phyloP scores from a whole-genome alignment of 2,113 vertebrate species.

The Phylloscopus trochiloides region DNA sequence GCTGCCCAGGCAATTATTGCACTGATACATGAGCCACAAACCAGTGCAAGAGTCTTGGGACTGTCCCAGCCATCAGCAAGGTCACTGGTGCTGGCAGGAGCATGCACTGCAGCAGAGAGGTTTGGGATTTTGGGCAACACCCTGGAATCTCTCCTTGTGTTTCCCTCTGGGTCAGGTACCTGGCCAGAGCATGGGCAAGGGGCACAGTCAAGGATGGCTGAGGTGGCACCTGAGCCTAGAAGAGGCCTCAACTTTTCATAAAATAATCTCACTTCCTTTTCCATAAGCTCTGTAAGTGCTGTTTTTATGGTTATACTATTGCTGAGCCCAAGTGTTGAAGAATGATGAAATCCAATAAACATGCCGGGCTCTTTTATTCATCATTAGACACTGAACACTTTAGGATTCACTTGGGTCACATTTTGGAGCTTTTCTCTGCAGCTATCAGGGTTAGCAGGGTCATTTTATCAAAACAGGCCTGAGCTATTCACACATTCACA shows the following conservation, averaged over 20 bases:
- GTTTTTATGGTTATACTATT: not conserved
- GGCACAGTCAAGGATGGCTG: not conserved
- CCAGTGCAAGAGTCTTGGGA: not conserved
- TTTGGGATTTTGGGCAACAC: not conserved
- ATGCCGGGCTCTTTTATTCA: not conserved
- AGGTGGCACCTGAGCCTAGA: not conserved
- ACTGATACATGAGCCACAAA: not conserved
- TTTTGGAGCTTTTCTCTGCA: not conserved
- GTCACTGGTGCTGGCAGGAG: accelerated
- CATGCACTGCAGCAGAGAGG: not conserved
- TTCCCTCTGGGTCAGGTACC: not conserved
- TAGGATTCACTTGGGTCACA: not conserved
- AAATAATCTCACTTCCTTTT: not conserved
- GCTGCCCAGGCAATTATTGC: not conserved
- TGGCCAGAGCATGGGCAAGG: accelerated
- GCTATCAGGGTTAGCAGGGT: not conserved
- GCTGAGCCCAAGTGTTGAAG: not conserved
- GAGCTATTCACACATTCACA: not conserved
- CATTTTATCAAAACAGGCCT: not conserved
- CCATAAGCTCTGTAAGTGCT: not conserved
- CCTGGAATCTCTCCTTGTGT: not conserved
- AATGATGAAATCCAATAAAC: not conserved
- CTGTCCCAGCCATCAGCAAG: not conserved
- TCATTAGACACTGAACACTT: not conserved
- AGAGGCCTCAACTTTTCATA: not conserved